phyloP scores from a whole-genome alignment of 1,140 invertebrate genomes.

The Ceratoteleas bidentatus region DNA sequence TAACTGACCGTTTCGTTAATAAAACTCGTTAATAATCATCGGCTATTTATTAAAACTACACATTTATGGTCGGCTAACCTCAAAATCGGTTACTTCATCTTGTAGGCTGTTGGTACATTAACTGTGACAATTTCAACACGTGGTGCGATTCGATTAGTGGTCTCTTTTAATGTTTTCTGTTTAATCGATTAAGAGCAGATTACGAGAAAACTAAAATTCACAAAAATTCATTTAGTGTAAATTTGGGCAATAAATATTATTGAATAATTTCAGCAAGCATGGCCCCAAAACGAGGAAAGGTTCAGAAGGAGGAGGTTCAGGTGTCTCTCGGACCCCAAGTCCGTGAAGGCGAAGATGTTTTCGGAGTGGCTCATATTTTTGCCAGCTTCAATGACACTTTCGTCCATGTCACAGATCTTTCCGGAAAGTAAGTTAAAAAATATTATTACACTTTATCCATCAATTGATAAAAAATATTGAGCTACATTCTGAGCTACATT shows the following conservation, averaged over 20 bases:
- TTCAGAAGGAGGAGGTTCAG: conserved; percentile 97
- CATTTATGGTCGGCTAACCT: neutral
- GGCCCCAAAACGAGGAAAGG: conserved; percentile 98
- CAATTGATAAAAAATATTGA: too few species aligned
- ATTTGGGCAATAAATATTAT: neutral
- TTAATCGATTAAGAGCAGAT: neutral
- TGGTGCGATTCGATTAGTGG: neutral
- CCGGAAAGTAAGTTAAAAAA: conserved; percentile 87
- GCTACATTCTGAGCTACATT: too few species aligned
- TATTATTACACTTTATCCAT: too few species aligned
- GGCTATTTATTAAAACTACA: too few species aligned
- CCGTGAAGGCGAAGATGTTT: conserved; percentile 97
- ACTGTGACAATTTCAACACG: neutral
- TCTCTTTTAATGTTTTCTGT: neutral
- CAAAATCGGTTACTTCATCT: neutral
- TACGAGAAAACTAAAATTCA: neutral
- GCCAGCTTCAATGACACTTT: conserved; percentile 99
- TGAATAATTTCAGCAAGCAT: conserved; percentile 82
- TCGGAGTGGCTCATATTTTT: conserved; percentile 99
- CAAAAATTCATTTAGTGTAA: neutral
- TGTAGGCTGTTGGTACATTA: neutral
- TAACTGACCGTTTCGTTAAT: too few species aligned
- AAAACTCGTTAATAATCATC: too few species aligned
- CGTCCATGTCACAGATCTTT: conserved; percentile 99
- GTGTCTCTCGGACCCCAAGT: conserved; percentile 98